Base-by-base conservation (phyloP, 2,113 vertebrate genomes). In the Corvus hawaiiensis region DNA sequence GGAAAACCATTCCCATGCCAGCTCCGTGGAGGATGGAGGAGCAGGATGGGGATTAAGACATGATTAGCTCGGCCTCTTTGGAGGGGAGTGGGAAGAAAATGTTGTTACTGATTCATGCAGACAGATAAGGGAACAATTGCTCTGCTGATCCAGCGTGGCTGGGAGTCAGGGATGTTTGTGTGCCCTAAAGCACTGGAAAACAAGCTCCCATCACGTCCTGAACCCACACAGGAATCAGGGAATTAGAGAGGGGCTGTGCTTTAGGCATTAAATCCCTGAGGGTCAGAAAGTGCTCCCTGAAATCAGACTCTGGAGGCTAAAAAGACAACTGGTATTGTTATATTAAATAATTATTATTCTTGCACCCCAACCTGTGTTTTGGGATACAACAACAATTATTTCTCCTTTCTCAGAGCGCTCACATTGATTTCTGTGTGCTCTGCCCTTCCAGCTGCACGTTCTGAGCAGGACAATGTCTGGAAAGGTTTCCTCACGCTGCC, bases 401-500 rank as follows among this genome's bases (percentile, higher is more conserved):
- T 16, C 56, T 73, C 22, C 64, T 69, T 49, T 52, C 56, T 52
- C 33, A 15, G 33, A 2, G 46, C 79, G 41, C 69, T 37, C 75
- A n/a, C 10, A 2, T 23, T 58, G 6, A 35, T n/a, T 24, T 58
- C 21, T 13, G 55, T 1, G 55, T 21, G 54, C 54, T 56, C 54
- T n/a, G 55, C 55, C 55, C 33, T n/a, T 15, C 20, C 55, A 56
- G 55, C 55, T n/a, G 55, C 55, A 23, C 32, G 20, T 6, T n/a
- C 20, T 2, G 55, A 58, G 56, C 56, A 93, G 77, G 90, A 92
- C 67, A 87, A 93, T 55, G 76, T 94, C 96, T 95, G 88, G 61
- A 76, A 90, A 93, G 88, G 69, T 83, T 90, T 84, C 73, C 61
- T 73, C 64, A 35, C 43, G 16, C 43, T 88, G 94, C 96, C 92